Evolutionary conservation across 2,888 invertebrate genomes (phyloP).

Genomic region (Drosophila monieri): DNA sequence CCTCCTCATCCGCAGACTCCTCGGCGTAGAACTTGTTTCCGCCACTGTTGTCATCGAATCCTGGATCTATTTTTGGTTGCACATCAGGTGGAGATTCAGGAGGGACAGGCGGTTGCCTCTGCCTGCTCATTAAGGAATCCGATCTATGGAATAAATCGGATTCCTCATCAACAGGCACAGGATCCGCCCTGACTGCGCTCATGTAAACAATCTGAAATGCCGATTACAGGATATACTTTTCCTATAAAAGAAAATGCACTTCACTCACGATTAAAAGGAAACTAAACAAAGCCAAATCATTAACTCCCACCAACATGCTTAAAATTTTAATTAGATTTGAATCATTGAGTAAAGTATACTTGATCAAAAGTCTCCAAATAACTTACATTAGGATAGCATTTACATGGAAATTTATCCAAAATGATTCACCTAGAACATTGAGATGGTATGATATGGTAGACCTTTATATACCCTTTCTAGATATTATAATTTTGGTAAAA

Average conservation of each 20-base stretch:
- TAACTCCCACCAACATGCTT: not conserved
- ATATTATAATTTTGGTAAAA: too few species aligned
- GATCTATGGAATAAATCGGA: not conserved
- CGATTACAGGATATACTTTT: not conserved
- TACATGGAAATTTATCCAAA: too few species aligned
- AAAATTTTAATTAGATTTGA: not conserved
- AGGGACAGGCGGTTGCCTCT: not conserved
- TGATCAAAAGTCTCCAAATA: not conserved
- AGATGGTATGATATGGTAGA: too few species aligned
- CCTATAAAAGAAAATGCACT: not conserved
- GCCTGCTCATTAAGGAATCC: not conserved
- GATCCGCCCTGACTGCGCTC: not conserved
- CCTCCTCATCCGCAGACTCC: not conserved
- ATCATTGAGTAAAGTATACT: not conserved
- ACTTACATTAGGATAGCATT: too few species aligned
- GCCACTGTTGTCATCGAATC: constrained; percentile 3
- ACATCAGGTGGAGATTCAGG: not conserved
- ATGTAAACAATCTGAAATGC: not conserved
- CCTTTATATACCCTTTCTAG: too few species aligned
- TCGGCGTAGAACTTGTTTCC: not conserved
- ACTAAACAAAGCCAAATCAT: not conserved
- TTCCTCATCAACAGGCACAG: not conserved
- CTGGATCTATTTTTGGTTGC: not conserved
- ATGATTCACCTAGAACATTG: too few species aligned
- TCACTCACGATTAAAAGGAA: not conserved